phyloP scores from a whole-genome alignment of 2,797 vertebrate genomes.

The Poeciliopsis gracilis region DNA sequence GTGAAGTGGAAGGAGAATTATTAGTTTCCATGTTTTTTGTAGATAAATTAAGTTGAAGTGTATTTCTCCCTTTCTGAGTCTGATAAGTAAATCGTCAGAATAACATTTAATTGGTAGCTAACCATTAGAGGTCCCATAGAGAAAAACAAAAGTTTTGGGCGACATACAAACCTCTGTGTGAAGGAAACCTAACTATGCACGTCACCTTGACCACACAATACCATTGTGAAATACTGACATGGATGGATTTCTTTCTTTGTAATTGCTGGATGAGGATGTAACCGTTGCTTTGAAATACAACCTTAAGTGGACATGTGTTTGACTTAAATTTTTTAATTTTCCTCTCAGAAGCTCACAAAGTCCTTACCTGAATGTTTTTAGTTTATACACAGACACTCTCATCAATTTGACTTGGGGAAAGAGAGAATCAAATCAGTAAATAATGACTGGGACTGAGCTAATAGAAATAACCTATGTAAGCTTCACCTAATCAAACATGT shows the following conservation, averaged over 20 bases:
- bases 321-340: neutral
- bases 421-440: neutral
- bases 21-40: neutral
- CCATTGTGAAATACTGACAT: neutral
- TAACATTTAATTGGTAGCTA: too few species aligned
- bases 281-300: too few species aligned
- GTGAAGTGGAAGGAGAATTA: neutral
- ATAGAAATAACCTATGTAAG: neutral
- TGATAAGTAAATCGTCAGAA: too few species aligned
- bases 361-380: neutral
- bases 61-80: neutral
- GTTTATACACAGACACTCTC: neutral
- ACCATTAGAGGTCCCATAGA: too few species aligned
- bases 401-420: neutral
- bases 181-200: neutral
- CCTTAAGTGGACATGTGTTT: neutral
- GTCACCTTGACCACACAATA: neutral
- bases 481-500: neutral
- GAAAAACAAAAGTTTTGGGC: neutral
- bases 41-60: neutral
- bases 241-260: neutral
- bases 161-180: neutral
- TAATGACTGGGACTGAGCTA: neutral
- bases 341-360: neutral
- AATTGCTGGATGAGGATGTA: too few species aligned